Base-by-base conservation (phyloP, 2,888 invertebrate genomes). In the Hydriomena furcata region DNA sequence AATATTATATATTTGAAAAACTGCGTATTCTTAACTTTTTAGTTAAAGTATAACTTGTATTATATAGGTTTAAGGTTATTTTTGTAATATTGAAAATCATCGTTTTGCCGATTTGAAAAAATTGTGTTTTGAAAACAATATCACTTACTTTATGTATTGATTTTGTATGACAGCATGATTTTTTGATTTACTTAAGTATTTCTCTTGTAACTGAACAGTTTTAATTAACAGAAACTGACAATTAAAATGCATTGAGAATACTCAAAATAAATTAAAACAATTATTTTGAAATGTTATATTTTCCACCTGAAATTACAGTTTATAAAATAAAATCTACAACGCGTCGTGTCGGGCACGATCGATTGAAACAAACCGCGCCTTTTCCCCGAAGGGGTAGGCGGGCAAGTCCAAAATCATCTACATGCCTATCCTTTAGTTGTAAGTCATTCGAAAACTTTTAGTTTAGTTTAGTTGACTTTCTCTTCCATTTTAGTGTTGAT, bases 401-500 rank as follows among this genome's bases (percentile, higher is more conserved):
- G 25, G 32, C 23, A 52, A 17, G 52, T 54, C 50, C 45, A 54
- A 56, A 52, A 46, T 31, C 30, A 47, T 46, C 12, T 36, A 45
- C 44, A 56, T 41, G 58, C 48, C 53, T 53, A 53, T 53, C 24
- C 58, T 55, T 54, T 75, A 75, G 71, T 63, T 59, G 7, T 80
- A 78, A 75, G 79, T 49, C 68, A 52, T 54, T 76, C 66, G 64
- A 75, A 52, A 54, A 31, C 68, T 71, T 77, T 79, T 78, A 77
- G 71, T 76, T 79, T 85, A 86, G 79, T 68, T 88, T 83, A 88
- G 82, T 84, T 86, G 81, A 80, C 76, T 78, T 79, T 75, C 73
- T 87, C 89, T 90, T 89, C 89, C 89, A 89, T 80, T 82, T 81
- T 52, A 86, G 72, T 77, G 74, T 73, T 74, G 73, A 73, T 81